phyloP scores from a whole-genome alignment of 2,797 vertebrate genomes.

The Trachops cirrhosus region DNA sequence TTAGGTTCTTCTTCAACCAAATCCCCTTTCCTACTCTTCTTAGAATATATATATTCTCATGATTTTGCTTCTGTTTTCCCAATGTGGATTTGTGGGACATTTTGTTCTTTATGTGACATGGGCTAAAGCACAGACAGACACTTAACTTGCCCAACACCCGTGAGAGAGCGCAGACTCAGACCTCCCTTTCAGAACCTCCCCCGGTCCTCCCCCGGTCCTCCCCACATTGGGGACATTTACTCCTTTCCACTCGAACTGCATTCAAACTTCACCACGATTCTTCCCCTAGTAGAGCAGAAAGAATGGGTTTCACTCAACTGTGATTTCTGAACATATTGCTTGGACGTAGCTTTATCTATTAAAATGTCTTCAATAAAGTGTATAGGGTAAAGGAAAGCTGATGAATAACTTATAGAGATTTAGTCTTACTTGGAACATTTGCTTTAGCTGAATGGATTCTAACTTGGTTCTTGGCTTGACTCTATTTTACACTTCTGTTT shows the following conservation, averaged over 20 bases:
- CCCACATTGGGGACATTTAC: neutral
- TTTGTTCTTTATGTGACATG: neutral
- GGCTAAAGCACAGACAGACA: neutral
- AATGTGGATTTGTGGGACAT: neutral
- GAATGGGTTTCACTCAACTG: neutral
- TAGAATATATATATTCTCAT: neutral
- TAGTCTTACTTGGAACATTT: neutral
- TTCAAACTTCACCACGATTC: neutral
- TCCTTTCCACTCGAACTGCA: neutral
- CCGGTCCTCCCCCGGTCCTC: neutral
- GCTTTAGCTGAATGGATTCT: neutral
- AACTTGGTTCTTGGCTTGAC: neutral
- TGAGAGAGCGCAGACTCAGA: neutral
- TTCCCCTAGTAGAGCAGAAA: neutral
- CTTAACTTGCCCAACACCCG: neutral
- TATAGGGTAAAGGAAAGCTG: neutral
- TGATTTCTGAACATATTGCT: neutral
- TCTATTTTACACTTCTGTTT: neutral
- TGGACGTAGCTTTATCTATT: neutral
- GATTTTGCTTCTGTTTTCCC: neutral
- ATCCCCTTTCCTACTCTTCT: neutral
- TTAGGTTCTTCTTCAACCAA: neutral
- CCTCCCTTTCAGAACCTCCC: neutral
- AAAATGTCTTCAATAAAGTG: neutral
- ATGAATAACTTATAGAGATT: neutral